A percentile compares a stretch with the other conserved stretches of the same genome.
Conservation (phyloP, 1,140 invertebrate species). For the Drosophila kanapiae region DNA sequence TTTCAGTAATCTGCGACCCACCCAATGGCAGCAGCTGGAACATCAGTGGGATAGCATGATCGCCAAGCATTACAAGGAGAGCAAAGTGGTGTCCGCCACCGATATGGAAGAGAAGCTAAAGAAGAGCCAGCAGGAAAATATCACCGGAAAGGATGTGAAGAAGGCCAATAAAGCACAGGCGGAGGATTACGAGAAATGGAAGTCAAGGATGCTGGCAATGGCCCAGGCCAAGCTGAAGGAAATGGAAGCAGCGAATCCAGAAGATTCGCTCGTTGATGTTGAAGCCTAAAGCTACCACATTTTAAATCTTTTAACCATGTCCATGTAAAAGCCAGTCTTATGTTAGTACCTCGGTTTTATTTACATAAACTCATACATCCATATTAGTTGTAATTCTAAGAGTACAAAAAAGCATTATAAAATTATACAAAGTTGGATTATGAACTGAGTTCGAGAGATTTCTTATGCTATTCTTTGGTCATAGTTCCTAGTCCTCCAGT, state of each 20-base stretch:
- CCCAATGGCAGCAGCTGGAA: constrained; percentile 84
- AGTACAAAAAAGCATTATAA: background rate
- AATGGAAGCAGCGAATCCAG: constrained; percentile 4
- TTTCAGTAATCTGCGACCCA: constrained; percentile 83
- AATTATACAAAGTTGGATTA: constrained; percentile 3
- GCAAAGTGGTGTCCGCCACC: constrained; percentile 1
- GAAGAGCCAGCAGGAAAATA: constrained; percentile 28
- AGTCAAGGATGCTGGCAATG: constrained; percentile 63
- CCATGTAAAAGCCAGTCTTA: constrained; percentile 23
- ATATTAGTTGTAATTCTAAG: constrained; percentile 19
- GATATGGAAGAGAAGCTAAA: constrained; percentile 56
- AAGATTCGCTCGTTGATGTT: background rate
- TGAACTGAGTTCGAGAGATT: background rate
- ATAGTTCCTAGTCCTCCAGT: too few species aligned
- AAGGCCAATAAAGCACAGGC: constrained; percentile 38
- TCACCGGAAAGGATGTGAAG: background rate
- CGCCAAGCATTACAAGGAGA: constrained; percentile 64
- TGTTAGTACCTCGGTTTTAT: constrained; percentile 9
- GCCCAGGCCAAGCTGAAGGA: constrained; percentile 63
- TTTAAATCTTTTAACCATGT: background rate
- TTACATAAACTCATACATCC: background rate
- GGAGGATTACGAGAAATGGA: constrained; percentile 82
- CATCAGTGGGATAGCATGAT: constrained; percentile 84
- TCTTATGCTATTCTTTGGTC: background rate
- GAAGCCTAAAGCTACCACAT: background rate